These are phyloP conservation scores for Oxycera nigricornis DNA, from an alignment of 2,888 invertebrate species.

Conservation along the genomic window DNA sequence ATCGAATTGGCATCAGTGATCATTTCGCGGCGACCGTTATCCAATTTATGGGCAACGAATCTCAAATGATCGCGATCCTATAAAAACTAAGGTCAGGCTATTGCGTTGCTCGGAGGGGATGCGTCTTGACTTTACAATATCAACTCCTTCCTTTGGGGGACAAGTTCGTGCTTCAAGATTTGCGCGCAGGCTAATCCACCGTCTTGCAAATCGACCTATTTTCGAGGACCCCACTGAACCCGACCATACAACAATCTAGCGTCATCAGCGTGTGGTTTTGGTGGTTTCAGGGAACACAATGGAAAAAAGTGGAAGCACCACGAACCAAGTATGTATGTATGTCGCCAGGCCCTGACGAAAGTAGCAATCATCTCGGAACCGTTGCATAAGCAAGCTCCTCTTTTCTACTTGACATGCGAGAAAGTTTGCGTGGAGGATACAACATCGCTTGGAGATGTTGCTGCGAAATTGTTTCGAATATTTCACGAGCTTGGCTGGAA, in stretches of 20 bases:
- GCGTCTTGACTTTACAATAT: not conserved
- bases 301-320: not conserved
- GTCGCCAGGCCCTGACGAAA: not conserved
- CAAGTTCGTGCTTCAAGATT: not conserved
- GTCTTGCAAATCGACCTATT: constrained; percentile 10
- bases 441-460: no score
- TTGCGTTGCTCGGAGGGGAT: not conserved
- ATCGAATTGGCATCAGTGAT: not conserved
- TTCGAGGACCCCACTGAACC: not conserved
- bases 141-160: not conserved
- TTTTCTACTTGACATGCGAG: not conserved
- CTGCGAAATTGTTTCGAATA: no score
- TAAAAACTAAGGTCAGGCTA: not conserved
- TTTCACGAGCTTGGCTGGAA: no score
- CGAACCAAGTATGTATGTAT: not conserved
- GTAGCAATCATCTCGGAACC: not conserved
- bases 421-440: not conserved
- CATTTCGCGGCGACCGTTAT: constrained; percentile 3
- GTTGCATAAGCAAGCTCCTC: not conserved
- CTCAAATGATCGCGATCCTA: not conserved
- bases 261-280: not conserved
- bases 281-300: not conserved
- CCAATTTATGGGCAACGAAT: constrained; percentile 10
- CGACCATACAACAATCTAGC: not conserved
- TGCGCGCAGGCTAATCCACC: not conserved